These are phyloP conservation scores for Colinus virginianus DNA, from an alignment of 2,113 vertebrate genomes.

Conservation along the genomic window DNA sequence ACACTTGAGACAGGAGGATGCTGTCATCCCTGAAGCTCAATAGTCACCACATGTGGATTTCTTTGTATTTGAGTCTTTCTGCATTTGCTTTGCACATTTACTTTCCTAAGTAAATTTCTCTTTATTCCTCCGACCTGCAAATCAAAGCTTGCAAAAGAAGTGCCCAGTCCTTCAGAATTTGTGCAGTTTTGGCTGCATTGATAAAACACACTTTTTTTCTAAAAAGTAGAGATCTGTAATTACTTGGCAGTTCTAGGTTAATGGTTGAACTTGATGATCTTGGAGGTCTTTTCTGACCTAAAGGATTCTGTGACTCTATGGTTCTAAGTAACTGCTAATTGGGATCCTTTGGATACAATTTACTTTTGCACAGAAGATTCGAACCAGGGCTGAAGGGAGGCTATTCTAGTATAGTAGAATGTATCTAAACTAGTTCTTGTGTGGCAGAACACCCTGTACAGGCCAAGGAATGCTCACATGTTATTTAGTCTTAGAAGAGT, in stretches of 20 bases:
- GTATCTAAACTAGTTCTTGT: not conserved
- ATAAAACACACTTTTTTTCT: not conserved
- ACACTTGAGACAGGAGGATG: not conserved
- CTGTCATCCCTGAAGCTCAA: not conserved
- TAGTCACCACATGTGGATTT: not conserved
- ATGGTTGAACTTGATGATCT: too few species aligned
- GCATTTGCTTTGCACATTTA: not conserved
- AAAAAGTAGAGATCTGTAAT: not conserved
- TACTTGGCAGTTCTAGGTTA: too few species aligned
- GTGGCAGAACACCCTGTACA: not conserved
- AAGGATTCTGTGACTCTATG: too few species aligned
- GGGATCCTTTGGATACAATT: not conserved
- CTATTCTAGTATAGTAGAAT: not conserved
- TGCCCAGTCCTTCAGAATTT: not conserved
- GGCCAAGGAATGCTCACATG: not conserved
- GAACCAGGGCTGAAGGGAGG: not conserved
- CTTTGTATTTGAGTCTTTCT: not conserved
- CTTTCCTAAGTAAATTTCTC: not conserved
- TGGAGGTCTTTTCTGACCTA: too few species aligned
- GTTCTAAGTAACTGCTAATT: not conserved
- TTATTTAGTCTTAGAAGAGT: not conserved
- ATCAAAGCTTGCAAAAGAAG: not conserved
- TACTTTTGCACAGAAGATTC: not conserved
- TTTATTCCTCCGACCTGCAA: not conserved
- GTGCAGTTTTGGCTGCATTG: not conserved